Base-by-base conservation (phyloP, 2,888 invertebrate genomes). In the Aphidius colemani region DNA sequence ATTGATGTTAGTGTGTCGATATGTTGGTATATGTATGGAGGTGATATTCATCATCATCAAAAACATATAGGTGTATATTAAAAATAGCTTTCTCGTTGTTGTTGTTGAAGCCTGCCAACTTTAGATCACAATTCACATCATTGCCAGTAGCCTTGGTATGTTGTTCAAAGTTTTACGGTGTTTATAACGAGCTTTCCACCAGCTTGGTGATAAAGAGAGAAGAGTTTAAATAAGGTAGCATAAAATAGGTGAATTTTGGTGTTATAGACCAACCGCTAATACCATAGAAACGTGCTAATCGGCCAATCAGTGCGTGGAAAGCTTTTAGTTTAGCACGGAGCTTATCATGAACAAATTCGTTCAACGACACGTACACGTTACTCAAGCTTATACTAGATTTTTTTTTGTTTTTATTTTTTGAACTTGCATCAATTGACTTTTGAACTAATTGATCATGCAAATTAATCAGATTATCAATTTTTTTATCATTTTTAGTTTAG, bases 251-350 rank as follows among this genome's bases (percentile, higher is more conserved):
- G 39, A 51, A 51, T 51, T 51, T 7, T 10, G 7, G 9, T 51
- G 7, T 18, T 7, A 51, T 6, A 10, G 39, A 51, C 30, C 30
- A 30, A 30, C 46, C 30, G 6, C 13, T 58, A 50, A 50, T 13
- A 18, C 13, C 50, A 50, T 18, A 10, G 7, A 60, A 65, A 69
- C 68, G 68, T 69, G 68, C 68, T 67, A 67, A 69, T 69, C 68
- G 67, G 39, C 9, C 65, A 60, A 69, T 69, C 68, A 67, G 62
- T 51, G 59, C 48, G 53, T 49, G 49, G 56, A 57, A 55, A 46
- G 63, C 63, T 50, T 58, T 51, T 44, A 51, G 50, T 63, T 61
- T 40, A 49, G 48, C 30, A 39, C 51, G 63, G 44, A 61, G 59
- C 61, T 63, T 61, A 61, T 59, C 49, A 55, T 41, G 45, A 53